Evolutionary conservation across 2,888 invertebrate genomes (phyloP).

Genomic region (Palloptera scutellata): DNA sequence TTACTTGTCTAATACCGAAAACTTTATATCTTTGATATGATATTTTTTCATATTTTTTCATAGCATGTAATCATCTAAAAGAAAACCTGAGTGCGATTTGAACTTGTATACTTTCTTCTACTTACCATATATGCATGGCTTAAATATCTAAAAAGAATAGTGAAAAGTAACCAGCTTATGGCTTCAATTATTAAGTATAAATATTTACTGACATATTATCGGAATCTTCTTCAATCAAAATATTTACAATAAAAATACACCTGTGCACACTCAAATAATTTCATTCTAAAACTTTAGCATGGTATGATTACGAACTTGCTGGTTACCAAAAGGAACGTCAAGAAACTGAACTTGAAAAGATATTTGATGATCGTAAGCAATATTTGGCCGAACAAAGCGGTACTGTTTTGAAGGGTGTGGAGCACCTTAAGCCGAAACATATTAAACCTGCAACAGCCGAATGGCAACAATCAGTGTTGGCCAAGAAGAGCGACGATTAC

Average conservation of each 20-base stretch:
- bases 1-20: too few species aligned
- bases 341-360: slow-evolving; percentile 85
- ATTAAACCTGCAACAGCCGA: slow-evolving; percentile 79
- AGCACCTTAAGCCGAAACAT: slow-evolving; percentile 72
- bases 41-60: too few species aligned
- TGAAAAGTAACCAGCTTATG: too few species aligned
- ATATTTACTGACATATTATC: not conserved
- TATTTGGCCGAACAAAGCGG: slow-evolving; percentile 73
- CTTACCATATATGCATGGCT: too few species aligned
- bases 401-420: slow-evolving; percentile 68
- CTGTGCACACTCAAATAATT: not conserved
- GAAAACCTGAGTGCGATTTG: too few species aligned
- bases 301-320: slow-evolving; percentile 89
- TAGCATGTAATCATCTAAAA: too few species aligned
- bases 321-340: slow-evolving; percentile 82
- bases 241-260: not conserved
- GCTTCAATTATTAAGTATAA: too few species aligned
- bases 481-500: slow-evolving; percentile 84
- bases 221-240: not conserved
- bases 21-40: too few species aligned
- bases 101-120: too few species aligned
- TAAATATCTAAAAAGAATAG: too few species aligned
- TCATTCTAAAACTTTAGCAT: slow-evolving; percentile 69
- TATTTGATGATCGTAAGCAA: slow-evolving; percentile 85
- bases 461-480: slow-evolving; percentile 84